Evolutionary conservation across 2,888 invertebrate species (phyloP), one percentile per base, ranked within the genome.

Genomic region (Drosophila stalkeri): DNA sequence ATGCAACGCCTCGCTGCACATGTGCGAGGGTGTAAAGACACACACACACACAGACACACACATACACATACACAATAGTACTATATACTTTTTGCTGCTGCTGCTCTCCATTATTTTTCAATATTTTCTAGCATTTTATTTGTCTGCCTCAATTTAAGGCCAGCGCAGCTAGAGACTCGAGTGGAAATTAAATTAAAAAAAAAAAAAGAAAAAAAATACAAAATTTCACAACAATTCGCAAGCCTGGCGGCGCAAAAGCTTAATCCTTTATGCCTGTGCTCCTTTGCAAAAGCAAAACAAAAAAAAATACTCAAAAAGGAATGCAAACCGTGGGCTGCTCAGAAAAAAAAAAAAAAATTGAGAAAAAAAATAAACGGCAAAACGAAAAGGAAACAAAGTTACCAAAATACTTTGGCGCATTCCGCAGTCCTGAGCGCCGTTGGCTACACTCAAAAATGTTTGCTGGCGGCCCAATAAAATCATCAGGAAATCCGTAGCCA

Each of bases 391-490:
- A 77, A 64, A 73, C 78, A 87, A 85, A 88, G 83, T 83, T 83
- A 72, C 83, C 86, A 75, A 85, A 85, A 85, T 90, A 85, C 88
- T 85, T 85, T 88, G 82, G 77, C 86, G 82, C 80, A 85, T 85
- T 85, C 85, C 85, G 88, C 82, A 89, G 85, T 90, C 86, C 64
- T 81, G 82, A 66, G 59, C 69, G 87, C 90, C 84, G 75, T 70
- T 76, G 90, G 87, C 90, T 84, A 84, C 88, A 90, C 90, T 87
- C 89, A 90, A 86, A 87, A 89, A 90, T 83, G 90, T 81, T 89
- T 86, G 90, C 86, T 82, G 82, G 80, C 80, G 76, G 90, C 88
- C 89, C 89, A 86, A 86, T 90, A 90, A 90, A 86, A 86, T 86
- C 90, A 90, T 86, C 86, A 86, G 90, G 82, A 89, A 84, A 85